Conservation (phyloP, 2,888 invertebrate species). For the Brachyptera risi region DNA sequence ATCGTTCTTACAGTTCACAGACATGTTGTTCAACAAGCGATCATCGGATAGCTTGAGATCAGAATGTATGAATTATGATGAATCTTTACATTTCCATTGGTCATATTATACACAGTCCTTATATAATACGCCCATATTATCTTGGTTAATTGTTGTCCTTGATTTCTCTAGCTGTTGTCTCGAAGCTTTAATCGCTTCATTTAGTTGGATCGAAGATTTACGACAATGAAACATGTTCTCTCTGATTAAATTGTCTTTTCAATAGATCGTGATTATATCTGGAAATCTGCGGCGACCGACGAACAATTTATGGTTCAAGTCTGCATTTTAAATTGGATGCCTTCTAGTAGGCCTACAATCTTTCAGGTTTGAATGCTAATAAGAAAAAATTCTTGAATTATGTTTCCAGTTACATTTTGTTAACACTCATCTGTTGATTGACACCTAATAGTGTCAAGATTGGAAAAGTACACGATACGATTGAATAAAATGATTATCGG, state of each 20-base stretch:
- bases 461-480: no score
- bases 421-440: no score
- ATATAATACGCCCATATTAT: no score
- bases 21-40: no score
- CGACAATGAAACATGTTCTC: conserved; percentile 1
- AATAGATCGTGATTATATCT: conserved; percentile 14
- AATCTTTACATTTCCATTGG: no score
- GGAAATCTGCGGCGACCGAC: conserved; percentile 12
- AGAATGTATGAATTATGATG: no score
- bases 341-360: neutral
- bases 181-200: neutral
- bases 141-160: conserved; percentile 3
- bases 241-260: conserved; percentile 16
- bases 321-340: conserved; percentile 9
- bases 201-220: conserved; percentile 7
- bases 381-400: neutral
- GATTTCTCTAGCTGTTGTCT: neutral
- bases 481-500: no score
- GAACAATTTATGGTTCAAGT: conserved; percentile 7
- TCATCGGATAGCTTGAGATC: no score
- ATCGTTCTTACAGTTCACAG: no score
- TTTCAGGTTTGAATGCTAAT: conserved; percentile 9
- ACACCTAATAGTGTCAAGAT: no score
- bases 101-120: no score
- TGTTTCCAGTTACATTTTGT: neutral